These are phyloP conservation scores for Bettongia penicillata DNA, from an alignment of 2,113 vertebrate species.

Conservation along the genomic window DNA sequence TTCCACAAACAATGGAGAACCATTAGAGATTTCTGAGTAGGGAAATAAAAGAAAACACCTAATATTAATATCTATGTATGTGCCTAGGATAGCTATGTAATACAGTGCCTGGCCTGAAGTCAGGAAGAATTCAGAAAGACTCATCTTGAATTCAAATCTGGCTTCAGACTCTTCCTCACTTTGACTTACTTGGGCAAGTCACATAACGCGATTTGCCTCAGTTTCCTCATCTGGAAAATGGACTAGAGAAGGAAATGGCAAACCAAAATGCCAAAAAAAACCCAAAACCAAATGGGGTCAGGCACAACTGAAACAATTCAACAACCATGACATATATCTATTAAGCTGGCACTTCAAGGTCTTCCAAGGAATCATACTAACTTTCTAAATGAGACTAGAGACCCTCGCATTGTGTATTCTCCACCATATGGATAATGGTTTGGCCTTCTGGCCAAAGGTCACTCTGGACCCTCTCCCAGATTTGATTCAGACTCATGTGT, in stretches of 20 bases:
- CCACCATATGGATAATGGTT: not conserved
- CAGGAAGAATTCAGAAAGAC: not conserved
- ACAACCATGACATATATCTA: not conserved
- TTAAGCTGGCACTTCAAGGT: not conserved
- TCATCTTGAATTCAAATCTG: not conserved
- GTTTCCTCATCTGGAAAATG: not conserved
- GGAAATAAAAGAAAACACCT: not conserved
- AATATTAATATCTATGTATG: not conserved
- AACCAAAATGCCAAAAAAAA: not conserved
- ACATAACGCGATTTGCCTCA: not conserved
- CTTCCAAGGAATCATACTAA: not conserved
- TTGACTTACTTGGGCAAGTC: not conserved
- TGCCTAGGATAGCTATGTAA: not conserved
- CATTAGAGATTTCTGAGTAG: not conserved
- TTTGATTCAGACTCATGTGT: not conserved
- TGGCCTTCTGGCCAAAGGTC: not conserved
- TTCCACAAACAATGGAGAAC: not conserved
- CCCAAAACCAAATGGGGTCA: not conserved
- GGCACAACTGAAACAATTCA: not conserved
- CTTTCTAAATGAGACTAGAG: not conserved
- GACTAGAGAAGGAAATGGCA: not conserved
- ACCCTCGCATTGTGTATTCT: not conserved
- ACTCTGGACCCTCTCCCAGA: not conserved
- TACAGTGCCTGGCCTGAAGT: not conserved
- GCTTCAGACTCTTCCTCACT: not conserved